A percentile compares a stretch with the other conserved stretches of the same genome.
Evolutionary conservation across 2,888 invertebrate species (phyloP).

Genomic region (Rotaria sp.): DNA sequence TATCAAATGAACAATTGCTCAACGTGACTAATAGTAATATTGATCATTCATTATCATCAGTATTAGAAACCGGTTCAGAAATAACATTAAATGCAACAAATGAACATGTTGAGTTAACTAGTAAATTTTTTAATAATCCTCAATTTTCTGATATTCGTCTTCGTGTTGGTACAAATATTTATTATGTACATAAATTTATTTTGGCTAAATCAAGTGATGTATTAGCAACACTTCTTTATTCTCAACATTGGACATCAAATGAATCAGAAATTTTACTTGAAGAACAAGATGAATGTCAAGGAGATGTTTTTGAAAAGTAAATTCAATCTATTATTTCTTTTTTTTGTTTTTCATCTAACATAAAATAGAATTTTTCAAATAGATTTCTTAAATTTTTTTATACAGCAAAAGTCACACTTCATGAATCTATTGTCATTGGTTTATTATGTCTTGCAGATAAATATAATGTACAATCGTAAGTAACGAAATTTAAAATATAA

Average conservation of each 20-base stretch:
- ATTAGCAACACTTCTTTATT: conserved; percentile 53
- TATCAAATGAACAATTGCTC: background rate
- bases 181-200: conserved; percentile 53
- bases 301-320: conserved; percentile 9
- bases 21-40: background rate
- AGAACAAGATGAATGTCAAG: conserved; percentile 25
- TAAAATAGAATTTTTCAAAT: conserved; percentile 47
- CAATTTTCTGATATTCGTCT: background rate
- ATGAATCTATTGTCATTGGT: conserved; percentile 49
- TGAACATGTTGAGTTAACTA: conserved; percentile 10
- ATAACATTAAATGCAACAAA: background rate
- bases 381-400: conserved; percentile 53
- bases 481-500: background rate
- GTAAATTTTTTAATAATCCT: background rate
- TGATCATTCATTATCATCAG: background rate
- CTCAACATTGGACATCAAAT: conserved; percentile 47
- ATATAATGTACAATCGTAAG: conserved; percentile 51
- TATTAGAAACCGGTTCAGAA: background rate
- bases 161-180: conserved; percentile 40
- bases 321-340: background rate
- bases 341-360: background rate
- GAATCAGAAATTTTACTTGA: background rate
- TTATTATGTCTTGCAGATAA: conserved; percentile 55
- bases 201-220: conserved; percentile 55
- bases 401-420: conserved; percentile 52